Percentiles rank a stretch among this genome's conserved stretches.
Evolutionary conservation across 2,113 vertebrate species (phyloP).

Genomic region (western clawed frog (Xenopus tropicalis)): DNA sequence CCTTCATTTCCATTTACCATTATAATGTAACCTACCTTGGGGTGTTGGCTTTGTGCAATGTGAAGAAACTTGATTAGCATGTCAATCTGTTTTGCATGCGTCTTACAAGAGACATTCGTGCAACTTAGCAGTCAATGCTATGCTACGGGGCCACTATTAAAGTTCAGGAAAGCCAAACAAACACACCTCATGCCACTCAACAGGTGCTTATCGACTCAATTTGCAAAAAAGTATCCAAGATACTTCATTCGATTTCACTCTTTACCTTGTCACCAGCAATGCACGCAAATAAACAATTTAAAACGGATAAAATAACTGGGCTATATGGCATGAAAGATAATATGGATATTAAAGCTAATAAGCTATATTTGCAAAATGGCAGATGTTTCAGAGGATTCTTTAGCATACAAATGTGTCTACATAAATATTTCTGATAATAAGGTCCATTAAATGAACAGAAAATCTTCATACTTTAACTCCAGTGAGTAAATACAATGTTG

Average conservation of each 20-base stretch:
- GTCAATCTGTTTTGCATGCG: constrained; percentile 18
- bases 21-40: not conserved
- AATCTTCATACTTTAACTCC: too few relatives aligned
- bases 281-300: too few relatives aligned
- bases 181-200: constrained; percentile 12
- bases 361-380: too few relatives aligned
- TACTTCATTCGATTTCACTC: not conserved
- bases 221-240: not conserved
- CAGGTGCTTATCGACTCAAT: not conserved
- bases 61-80: constrained; percentile 28
- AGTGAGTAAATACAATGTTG: too few relatives aligned
- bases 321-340: too few relatives aligned
- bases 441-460: too few relatives aligned
- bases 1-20: constrained; percentile 9
- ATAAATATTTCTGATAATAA: too few relatives aligned
- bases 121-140: not conserved
- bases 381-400: too few relatives aligned
- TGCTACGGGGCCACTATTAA: not conserved
- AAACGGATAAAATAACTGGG: too few relatives aligned
- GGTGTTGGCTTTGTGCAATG: not conserved
- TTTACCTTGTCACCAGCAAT: not conserved
- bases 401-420: too few relatives aligned
- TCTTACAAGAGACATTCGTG: not conserved
- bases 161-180: constrained; percentile 26
- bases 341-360: too few relatives aligned